These are phyloP conservation scores for Allobates femoralis DNA, from an alignment of 2,797 vertebrate species.

Conservation along the genomic window DNA sequence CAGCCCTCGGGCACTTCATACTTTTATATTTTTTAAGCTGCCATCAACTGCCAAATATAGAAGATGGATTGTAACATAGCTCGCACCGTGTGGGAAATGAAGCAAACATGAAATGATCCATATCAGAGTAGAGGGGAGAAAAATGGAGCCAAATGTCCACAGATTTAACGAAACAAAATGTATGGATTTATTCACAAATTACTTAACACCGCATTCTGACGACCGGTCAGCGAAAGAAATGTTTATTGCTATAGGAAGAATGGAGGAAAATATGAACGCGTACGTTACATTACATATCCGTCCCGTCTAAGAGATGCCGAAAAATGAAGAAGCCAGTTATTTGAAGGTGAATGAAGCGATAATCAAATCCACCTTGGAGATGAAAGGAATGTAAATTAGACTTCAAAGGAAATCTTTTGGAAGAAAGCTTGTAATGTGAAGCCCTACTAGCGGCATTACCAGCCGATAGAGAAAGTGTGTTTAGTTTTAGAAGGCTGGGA, in stretches of 20 bases:
- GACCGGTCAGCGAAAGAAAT: no score
- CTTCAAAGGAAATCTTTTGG: conserved; percentile 50
- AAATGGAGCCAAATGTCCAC: conserved; percentile 42
- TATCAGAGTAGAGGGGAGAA: conserved; percentile 56
- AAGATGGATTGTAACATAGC: conserved; percentile 64
- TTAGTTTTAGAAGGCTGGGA: conserved; percentile 17
- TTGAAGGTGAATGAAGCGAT: conserved; percentile 51
- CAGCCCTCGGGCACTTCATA: conserved; percentile 59
- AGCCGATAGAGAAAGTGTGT: conserved; percentile 17
- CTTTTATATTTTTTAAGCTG: conserved; percentile 68
- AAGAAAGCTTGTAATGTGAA: conserved; percentile 30
- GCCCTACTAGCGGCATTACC: conserved; percentile 32
- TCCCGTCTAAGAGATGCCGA: conserved; percentile 13
- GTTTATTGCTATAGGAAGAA: conserved; percentile 11
- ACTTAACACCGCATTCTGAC: conserved; percentile 31
- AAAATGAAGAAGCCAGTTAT: conserved; percentile 27
- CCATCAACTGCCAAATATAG: conserved; percentile 65
- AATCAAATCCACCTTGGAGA: conserved; percentile 54
- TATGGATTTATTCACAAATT: conserved; percentile 53
- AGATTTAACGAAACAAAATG: conserved; percentile 53
- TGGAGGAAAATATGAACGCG: conserved; percentile 15
- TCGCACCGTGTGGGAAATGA: conserved; percentile 53
- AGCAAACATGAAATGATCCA: conserved; percentile 60
- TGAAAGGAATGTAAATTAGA: conserved; percentile 57
- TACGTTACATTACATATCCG: neutral